phyloP scores from a whole-genome alignment of 1,140 invertebrate species.

The Pseudomyrmex pallidus region DNA sequence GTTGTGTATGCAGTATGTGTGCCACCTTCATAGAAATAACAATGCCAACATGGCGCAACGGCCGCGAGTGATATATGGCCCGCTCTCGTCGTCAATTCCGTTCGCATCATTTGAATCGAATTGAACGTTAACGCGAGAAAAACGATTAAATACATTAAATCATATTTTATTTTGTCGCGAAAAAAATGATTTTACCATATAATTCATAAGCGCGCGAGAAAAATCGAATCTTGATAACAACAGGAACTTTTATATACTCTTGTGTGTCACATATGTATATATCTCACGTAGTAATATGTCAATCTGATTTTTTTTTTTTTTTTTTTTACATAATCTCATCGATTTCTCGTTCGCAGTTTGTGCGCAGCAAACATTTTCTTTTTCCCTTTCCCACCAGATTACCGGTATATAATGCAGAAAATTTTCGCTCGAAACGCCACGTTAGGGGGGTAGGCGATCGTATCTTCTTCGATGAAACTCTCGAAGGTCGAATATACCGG shows the following conservation, averaged over 20 bases:
- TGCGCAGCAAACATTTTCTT: neutral
- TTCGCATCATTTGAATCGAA: neutral
- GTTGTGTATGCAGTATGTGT: slow-evolving; percentile 3
- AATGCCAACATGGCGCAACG: neutral
- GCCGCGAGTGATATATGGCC: neutral
- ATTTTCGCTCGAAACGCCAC: slow-evolving; percentile 32
- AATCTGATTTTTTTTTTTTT: neutral
- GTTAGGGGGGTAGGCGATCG: slow-evolving; percentile 41
- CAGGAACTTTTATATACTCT: neutral
- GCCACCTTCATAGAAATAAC: slow-evolving; percentile 17
- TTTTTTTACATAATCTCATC: slow-evolving; percentile 14
- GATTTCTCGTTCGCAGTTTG: neutral
- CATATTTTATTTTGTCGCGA: neutral
- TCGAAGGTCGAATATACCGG: slow-evolving; percentile 51
- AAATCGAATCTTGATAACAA: neutral
- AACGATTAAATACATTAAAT: slow-evolving; percentile 4
- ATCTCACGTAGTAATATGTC: neutral
- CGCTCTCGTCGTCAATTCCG: slow-evolving; percentile 16
- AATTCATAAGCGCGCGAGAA: neutral
- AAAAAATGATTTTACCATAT: neutral
- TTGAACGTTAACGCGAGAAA: slow-evolving; percentile 2
- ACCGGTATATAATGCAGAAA: slow-evolving; percentile 40
- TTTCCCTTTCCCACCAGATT: neutral
- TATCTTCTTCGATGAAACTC: slow-evolving; percentile 50
- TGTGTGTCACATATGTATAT: neutral